These are phyloP conservation scores for Lymantria dispar DNA, from an alignment of 2,888 invertebrate species.

Conservation along the genomic window DNA sequence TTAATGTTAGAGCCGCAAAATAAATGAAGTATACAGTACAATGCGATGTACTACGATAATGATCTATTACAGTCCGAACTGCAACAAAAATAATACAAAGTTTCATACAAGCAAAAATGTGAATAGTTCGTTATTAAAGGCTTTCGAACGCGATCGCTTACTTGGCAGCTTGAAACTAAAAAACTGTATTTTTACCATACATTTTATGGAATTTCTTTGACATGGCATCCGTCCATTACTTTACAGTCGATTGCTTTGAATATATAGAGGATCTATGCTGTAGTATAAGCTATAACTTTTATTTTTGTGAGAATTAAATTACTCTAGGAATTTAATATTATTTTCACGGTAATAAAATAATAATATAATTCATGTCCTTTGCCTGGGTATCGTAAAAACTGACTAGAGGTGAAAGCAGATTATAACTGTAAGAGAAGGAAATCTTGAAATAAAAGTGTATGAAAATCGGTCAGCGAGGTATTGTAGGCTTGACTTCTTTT, in stretches of 20 bases:
- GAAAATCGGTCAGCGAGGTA: no score
- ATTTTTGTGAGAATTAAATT: no score
- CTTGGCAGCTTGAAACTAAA: constrained; percentile 9
- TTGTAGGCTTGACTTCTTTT: no score
- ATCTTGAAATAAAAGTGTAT: no score
- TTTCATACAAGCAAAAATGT: background rate
- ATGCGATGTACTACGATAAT: background rate
- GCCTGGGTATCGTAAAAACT: no score
- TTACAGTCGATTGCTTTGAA: constrained; percentile 64
- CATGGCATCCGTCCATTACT: constrained; percentile 78
- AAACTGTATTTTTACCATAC: constrained; percentile 37
- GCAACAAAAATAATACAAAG: background rate
- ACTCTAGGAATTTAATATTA: no score
- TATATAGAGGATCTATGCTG: constrained; percentile 42
- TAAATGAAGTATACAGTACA: background rate
- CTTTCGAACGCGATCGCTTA: background rate
- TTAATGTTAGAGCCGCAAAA: constrained; percentile 23
- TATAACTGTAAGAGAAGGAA: no score
- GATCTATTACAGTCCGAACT: background rate
- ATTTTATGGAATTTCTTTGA: constrained; percentile 72
- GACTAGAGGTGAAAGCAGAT: no score
- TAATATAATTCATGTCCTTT: no score
- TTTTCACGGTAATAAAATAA: no score
- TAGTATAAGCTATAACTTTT: constrained; percentile 14
- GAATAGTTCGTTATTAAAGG: constrained; percentile 8